Evolutionary conservation across 2,888 invertebrate genomes (phyloP).

Genomic region (Epirrhoe alternata): DNA sequence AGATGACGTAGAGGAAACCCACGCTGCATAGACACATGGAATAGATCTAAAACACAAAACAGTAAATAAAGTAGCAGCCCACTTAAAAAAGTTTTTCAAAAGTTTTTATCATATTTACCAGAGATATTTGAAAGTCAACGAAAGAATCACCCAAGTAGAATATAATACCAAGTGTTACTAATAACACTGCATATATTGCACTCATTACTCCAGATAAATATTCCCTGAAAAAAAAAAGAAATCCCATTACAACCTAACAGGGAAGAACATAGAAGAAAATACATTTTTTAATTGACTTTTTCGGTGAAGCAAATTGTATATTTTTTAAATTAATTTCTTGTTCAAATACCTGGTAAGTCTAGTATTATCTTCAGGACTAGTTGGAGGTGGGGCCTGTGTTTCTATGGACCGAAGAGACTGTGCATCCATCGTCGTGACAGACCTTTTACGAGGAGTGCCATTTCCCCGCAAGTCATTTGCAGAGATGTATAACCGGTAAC

Average conservation of each 20-base stretch:
- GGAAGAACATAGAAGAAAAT: not conserved
- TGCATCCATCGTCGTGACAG: constrained; percentile 75
- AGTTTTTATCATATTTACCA: constrained; percentile 72
- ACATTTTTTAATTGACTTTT: no score
- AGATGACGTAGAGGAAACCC: constrained; percentile 86
- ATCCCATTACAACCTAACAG: not conserved
- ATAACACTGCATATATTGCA: constrained; percentile 88
- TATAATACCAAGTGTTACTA: constrained; percentile 88
- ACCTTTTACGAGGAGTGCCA: constrained; percentile 72
- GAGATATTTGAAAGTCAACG: constrained; percentile 73
- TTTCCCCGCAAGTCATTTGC: constrained; percentile 62
- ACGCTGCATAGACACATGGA: constrained; percentile 84
- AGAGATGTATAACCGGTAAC: constrained; percentile 65
- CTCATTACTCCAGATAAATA: constrained; percentile 86
- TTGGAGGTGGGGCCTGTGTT: constrained; percentile 78
- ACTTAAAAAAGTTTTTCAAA: not conserved
- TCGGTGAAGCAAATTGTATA: no score
- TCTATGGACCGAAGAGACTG: constrained; percentile 77
- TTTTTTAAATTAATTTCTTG: constrained; percentile 36
- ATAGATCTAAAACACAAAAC: constrained; percentile 82
- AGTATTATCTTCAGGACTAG: constrained; percentile 75
- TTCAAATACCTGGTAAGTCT: constrained; percentile 69
- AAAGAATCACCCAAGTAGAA: constrained; percentile 87
- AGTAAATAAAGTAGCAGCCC: constrained; percentile 7
- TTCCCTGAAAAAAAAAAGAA: constrained; percentile 75